These are phyloP conservation scores for Ptychobarbus kaznakovi DNA, from an alignment of 2,797 vertebrate genomes.

Conservation along the genomic window DNA sequence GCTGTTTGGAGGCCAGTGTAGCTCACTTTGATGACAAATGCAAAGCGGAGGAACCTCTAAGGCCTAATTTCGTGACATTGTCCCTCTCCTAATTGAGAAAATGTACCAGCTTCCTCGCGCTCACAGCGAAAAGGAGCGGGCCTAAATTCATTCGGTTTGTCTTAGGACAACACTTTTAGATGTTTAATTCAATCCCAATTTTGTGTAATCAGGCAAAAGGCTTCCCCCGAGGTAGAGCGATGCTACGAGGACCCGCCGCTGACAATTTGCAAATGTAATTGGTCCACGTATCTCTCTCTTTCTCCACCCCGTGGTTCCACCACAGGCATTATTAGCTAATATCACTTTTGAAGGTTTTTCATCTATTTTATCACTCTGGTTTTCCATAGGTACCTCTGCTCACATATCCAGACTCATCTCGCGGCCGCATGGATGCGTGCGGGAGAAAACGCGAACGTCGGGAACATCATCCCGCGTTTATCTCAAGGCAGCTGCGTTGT, in stretches of 20 bases:
- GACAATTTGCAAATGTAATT: constrained; percentile 97
- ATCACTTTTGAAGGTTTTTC: constrained; percentile 85
- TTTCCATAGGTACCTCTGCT: constrained; percentile 75
- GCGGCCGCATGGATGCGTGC: constrained; percentile 65
- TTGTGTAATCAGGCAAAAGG: constrained; percentile 95
- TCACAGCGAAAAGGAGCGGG: constrained; percentile 81
- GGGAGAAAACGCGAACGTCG: constrained; percentile 1
- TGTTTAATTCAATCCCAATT: constrained; percentile 99
- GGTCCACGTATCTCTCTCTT: constrained; percentile 79
- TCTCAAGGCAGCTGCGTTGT: constrained; percentile 89
- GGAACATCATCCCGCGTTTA: constrained; percentile 84
- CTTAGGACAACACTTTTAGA: constrained; percentile 92
- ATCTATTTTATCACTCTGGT: constrained; percentile 63
- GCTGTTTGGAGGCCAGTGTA: constrained; percentile 43
- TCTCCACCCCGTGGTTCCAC: constrained; percentile 68
- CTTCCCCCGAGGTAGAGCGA: constrained; percentile 92
- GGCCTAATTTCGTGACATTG: constrained; percentile 81
- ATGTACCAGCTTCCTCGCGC: constrained; percentile 71
- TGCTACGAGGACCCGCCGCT: constrained; percentile 84
- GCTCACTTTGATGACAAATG: constrained; percentile 54
- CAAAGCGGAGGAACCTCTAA: constrained; percentile 71
- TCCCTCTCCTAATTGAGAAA: constrained; percentile 83
- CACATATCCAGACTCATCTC: constrained; percentile 83
- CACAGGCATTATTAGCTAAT: constrained; percentile 88
- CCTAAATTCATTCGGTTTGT: constrained; percentile 96